Base-by-base conservation (phyloP, 2,888 invertebrate species). In the Amphipoea lucens region DNA sequence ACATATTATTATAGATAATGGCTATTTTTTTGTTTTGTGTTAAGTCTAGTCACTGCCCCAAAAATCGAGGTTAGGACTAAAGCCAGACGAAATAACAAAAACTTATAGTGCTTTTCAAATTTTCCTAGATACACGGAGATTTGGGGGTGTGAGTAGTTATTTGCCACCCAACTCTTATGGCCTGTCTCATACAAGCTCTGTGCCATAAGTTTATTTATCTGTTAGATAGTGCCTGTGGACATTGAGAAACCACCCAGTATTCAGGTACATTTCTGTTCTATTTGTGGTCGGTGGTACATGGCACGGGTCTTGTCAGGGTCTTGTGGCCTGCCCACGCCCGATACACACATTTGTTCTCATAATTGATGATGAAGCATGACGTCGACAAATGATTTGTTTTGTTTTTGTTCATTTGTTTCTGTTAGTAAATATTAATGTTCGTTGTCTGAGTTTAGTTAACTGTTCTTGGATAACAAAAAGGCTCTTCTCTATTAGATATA, bases 351-450 rank as follows among this genome's bases (percentile, higher is more conserved):
- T 75, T 36, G 66, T 81, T 71, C 40, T 12, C 54, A 72, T 83
- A 74, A 83, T 85, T 79, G 66, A 85, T 83, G 76, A 76, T 62
- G 42, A 42, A 54, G 54, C 48, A 51, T 85, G 87, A 80, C 83
- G 78, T 62, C 60, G 73, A 76, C 73, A 14, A 75, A 79, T 78
- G 72, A 80, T 79, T 76, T 60, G 70, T 78, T 79, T 73, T 69
- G 40, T 82, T 79, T 79, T 74, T 69, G 14, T 78, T 79, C 66
- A n/a, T 67, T 42, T 69, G 42, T 69, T 48, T 68, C 48, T 63
- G 14, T 72, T 20, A 51, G 36, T 48, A 48, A 17, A 65, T 45
- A 72, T 68, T 48, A 72, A 20, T 63, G 29, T 63, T 51, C 6
- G 9, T 40, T 0, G 6, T 51, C 9, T 74, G 65, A 63, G 5